A percentile compares a stretch with the other conserved stretches of the same genome.
Conservation (phyloP, 1,140 invertebrate species). For the Bradysia coprophila region DNA sequence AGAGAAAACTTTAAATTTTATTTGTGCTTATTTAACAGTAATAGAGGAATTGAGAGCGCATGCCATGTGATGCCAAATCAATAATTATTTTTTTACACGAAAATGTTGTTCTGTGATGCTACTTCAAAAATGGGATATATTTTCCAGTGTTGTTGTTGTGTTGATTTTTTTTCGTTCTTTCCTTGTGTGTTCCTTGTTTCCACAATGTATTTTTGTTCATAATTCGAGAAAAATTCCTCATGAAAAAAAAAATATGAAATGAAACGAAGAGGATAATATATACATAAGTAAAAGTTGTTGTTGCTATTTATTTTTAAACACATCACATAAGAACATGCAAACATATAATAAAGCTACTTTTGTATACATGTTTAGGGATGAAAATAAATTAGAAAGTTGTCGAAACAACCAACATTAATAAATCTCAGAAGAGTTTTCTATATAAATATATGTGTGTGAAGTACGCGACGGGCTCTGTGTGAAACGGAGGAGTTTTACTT, state of each 20-base stretch:
- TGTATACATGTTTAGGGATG: neutral
- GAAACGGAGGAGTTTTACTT: neutral
- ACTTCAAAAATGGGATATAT: neutral
- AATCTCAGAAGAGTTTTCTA: neutral
- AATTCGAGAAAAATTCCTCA: too few relatives aligned
- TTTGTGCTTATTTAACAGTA: conserved; percentile 1
- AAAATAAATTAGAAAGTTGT: neutral
- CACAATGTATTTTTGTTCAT: too few relatives aligned
- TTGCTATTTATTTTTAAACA: neutral
- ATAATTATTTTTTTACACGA: neutral
- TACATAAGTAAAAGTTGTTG: too few relatives aligned
- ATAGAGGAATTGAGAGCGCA: neutral
- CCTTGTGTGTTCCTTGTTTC: neutral
- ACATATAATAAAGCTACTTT: neutral
- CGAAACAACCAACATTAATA: neutral
- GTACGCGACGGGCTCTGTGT: neutral
- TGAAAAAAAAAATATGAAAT: too few relatives aligned
- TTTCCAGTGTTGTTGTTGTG: neutral
- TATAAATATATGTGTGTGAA: too few relatives aligned
- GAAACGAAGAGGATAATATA: too few relatives aligned
- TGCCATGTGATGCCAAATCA: conserved; percentile 2
- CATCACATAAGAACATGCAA: neutral
- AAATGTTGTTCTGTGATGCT: neutral
- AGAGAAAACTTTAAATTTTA: conserved; percentile 1
- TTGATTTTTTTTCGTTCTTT: neutral